Evolutionary conservation across 2,888 invertebrate species (phyloP).

Genomic region (Ceriagrion tenellum): DNA sequence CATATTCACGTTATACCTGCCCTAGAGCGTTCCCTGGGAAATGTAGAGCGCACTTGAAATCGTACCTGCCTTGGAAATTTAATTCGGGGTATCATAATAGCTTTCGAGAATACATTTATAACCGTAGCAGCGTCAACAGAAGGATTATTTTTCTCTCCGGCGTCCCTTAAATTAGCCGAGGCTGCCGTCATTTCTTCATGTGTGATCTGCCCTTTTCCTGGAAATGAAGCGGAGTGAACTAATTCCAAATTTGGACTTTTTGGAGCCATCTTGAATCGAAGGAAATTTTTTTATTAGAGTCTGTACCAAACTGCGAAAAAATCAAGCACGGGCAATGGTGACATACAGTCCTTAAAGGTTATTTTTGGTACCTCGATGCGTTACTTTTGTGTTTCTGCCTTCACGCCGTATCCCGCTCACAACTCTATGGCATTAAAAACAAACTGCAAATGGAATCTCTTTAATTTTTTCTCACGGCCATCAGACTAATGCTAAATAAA

Average conservation of each 20-base stretch:
- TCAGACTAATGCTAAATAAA: slow-evolving; percentile 31
- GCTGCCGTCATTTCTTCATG: not conserved
- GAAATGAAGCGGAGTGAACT: not conserved
- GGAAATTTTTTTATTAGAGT: not conserved
- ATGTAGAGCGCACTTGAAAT: not conserved
- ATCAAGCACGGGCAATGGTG: not conserved
- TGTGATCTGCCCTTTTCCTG: not conserved
- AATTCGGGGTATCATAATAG: not conserved
- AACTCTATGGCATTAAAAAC: not conserved
- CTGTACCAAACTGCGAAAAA: not conserved
- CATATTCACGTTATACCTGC: not conserved
- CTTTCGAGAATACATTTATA: not conserved
- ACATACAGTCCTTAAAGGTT: not conserved
- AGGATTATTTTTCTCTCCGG: not conserved
- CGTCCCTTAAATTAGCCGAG: not conserved
- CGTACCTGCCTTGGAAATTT: not conserved
- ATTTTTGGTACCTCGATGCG: not conserved
- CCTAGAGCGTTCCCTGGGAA: not conserved
- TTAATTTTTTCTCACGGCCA: not conserved
- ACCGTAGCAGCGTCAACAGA: not conserved
- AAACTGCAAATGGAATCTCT: not conserved
- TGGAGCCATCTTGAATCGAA: not conserved
- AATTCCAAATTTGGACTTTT: not conserved
- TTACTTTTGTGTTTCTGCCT: not conserved
- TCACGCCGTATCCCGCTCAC: not conserved